Percentiles rank a stretch among this genome's conserved stretches.
phyloP scores from a whole-genome alignment of 2,888 invertebrate genomes.

The Arrhopalites spinosus region DNA sequence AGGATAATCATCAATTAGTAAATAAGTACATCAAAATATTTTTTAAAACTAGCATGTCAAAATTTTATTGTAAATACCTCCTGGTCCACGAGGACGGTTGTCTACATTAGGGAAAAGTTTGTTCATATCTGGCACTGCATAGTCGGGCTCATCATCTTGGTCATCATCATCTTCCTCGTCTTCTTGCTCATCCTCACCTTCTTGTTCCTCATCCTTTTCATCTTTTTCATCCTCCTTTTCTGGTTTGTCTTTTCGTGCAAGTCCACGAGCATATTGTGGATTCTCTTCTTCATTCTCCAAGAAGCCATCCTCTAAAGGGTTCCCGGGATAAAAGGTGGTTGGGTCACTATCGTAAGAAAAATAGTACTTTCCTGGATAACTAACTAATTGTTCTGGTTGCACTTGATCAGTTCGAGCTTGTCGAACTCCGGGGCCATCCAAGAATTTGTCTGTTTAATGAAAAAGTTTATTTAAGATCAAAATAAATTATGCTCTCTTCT shows the following conservation, averaged over 20 bases:
- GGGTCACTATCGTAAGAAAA: not conserved
- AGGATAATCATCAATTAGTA: too few relatives aligned
- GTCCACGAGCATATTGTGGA: not conserved
- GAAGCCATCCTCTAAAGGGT: not conserved
- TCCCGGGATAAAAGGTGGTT: not conserved
- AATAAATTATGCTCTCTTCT: not conserved
- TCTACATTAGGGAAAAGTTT: conserved; percentile 37
- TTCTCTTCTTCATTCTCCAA: not conserved
- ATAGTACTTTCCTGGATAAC: not conserved
- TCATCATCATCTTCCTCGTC: conserved; percentile 33
- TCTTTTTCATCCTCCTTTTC: conserved; percentile 12
- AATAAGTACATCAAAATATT: too few relatives aligned
- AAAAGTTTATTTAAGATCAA: too few relatives aligned
- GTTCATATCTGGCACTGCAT: conserved; percentile 33
- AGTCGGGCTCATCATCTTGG: conserved; percentile 26
- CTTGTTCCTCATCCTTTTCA: conserved; percentile 28
- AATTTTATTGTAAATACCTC: conserved; percentile 16
- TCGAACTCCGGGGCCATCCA: conserved; percentile 1
- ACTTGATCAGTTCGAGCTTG: conserved; percentile 18
- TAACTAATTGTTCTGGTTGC: not conserved
- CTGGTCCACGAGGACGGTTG: conserved; percentile 29
- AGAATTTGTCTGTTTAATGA: conserved; percentile 16
- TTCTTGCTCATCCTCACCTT: conserved; percentile 34
- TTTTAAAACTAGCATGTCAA: not conserved
- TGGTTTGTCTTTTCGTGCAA: conserved; percentile 7